Conservation (phyloP, 92 coral and sea anemone species). For the Chrysogorgia sp. region DNA sequence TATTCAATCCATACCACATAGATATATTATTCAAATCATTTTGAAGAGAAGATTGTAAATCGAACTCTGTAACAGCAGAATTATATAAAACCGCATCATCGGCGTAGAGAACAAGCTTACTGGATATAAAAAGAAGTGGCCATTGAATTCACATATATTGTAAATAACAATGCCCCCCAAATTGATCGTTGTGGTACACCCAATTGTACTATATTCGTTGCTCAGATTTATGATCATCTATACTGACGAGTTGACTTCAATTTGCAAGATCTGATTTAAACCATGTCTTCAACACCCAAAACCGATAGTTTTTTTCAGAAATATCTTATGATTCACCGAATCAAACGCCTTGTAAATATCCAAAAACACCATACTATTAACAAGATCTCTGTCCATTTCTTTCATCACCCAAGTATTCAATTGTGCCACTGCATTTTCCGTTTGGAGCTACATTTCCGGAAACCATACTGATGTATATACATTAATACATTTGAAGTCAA, state of each 20-base stretch:
- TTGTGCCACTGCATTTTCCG: conserved; percentile 55
- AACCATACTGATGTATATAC: conserved; percentile 45
- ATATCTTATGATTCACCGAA: conserved; percentile 54
- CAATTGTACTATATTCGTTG: not conserved
- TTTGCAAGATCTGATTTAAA: conserved; percentile 53
- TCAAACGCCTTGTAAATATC: conserved; percentile 63
- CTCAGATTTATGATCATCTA: conserved; percentile 53
- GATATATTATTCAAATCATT: too few relatives aligned
- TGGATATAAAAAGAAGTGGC: too few relatives aligned
- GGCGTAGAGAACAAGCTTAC: too few relatives aligned
- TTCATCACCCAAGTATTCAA: conserved; percentile 56
- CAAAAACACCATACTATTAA: conserved; percentile 50
- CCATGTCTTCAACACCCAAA: conserved; percentile 11
- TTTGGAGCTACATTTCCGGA: conserved; percentile 46
- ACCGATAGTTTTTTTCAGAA: conserved; percentile 22
- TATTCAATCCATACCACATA: too few relatives aligned
- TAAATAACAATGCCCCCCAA: conserved; percentile 38
- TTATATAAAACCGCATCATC: too few relatives aligned
- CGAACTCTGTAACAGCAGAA: too few relatives aligned
- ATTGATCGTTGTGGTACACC: conserved; percentile 58
- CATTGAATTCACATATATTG: too few relatives aligned
- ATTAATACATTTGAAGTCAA: not conserved
- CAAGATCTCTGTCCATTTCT: conserved; percentile 42
- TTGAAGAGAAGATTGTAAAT: too few relatives aligned
- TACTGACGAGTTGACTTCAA: conserved; percentile 50